A percentile compares a stretch with the other conserved stretches of the same genome.
Conservation (phyloP, 2,797 vertebrate species). For the Gymnothorax reevesii region DNA sequence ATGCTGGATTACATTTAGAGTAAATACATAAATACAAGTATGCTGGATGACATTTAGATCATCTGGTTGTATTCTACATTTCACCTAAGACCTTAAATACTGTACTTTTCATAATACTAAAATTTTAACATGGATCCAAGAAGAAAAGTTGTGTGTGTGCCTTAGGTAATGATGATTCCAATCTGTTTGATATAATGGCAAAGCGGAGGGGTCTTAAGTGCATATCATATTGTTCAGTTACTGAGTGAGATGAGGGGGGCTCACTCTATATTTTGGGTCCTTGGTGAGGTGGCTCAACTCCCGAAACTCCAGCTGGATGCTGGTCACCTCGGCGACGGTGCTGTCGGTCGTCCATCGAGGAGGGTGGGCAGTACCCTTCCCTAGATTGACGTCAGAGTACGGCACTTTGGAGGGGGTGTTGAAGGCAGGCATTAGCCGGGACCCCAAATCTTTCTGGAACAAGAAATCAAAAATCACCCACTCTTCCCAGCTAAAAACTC, state of each 20-base stretch:
- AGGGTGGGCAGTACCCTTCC: conserved; percentile 89
- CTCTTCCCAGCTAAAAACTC: no score
- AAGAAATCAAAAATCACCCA: background rate
- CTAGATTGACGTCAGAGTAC: conserved; percentile 93
- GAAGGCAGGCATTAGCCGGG: conserved; percentile 93
- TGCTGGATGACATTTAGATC: no score
- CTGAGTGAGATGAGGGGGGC: background rate
- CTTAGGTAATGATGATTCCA: no score
- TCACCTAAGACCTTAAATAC: no score
- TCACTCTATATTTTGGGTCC: conserved; percentile 83
- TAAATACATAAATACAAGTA: no score
- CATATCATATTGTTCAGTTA: background rate
- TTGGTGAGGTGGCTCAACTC: conserved; percentile 91
- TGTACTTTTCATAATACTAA: no score
- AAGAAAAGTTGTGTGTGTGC: no score
- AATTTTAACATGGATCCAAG: no score
- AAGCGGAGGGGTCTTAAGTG: no score
- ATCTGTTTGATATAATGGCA: no score
- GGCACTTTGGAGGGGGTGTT: conserved; percentile 93
- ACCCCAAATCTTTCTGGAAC: conserved; percentile 88
- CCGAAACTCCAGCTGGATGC: conserved; percentile 94
- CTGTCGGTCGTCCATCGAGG: conserved; percentile 96
- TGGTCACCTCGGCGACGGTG: conserved; percentile 95
- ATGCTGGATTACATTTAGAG: no score
- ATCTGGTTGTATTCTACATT: no score